Base-by-base conservation (phyloP, 2,888 invertebrate species). In the Hipparchia sbordonii region DNA sequence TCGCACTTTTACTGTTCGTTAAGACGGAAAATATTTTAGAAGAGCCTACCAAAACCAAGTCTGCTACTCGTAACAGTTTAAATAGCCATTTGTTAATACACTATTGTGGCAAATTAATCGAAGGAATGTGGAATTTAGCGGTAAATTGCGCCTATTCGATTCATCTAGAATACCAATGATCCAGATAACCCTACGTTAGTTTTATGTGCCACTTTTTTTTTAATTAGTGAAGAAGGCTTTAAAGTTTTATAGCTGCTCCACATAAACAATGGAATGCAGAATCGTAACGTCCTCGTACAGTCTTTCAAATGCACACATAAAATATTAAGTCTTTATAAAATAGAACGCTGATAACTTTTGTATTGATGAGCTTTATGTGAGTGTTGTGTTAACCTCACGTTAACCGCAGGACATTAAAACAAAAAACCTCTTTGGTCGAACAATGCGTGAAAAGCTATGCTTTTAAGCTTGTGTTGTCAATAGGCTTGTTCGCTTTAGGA, bases 321-420 rank as follows among this genome's bases (percentile, higher is more conserved):
- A 67, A 67, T 63, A 63, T 67, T 56, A 70, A 70, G 56, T 57
- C 23, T 13, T 69, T 69, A 52, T 12, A 72, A 23, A 66, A 56
- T 71, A 67, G 9, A 59, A 59, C n/a, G 48, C 51, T 65, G 52
- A 65, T 51, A 59, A 68, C 48, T 51, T 48, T 71, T 60, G 63
- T 67, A 33, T 39, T 51, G 54, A 65, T 23, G 39, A 8, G 39
- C 63, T 59, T 70, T 70, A 70, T n/a, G 57, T 52, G 56, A 56
- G 51, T 39, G 39, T 23, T 46, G 54, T 46, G 54, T 74, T 74
- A 77, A 77, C 70, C 74, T 72, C 72, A 71, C 72, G 63, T 46
- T 70, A 74, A 74, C 72, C 67, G 46, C 69, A 72, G 69, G 72
- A 65, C 72, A 77, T 71, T 73, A 74, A 76, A 75, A 78, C 74